Conservation (phyloP, 1,140 invertebrate species). For the Camponotus floridanus region DNA sequence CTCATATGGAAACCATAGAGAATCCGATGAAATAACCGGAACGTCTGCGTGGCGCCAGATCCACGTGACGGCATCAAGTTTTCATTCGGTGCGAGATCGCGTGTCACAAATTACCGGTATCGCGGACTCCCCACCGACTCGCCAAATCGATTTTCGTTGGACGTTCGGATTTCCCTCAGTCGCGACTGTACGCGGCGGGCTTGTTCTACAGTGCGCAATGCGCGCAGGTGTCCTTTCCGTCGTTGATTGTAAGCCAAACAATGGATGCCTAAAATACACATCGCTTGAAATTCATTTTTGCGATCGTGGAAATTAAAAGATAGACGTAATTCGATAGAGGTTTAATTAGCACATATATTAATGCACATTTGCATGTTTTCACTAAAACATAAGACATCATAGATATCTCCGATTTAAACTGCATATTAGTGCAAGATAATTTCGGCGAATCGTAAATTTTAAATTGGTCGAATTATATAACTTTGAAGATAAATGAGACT, state of each 20-base stretch:
- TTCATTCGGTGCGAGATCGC: slow-evolving; percentile 81
- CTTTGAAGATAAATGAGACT: not conserved
- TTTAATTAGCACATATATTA: slow-evolving; percentile 27
- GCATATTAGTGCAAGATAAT: not conserved
- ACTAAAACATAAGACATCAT: not conserved
- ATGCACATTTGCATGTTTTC: slow-evolving; percentile 17
- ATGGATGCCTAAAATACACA: slow-evolving; percentile 54
- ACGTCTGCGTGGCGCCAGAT: slow-evolving; percentile 71
- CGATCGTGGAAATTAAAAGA: slow-evolving; percentile 53
- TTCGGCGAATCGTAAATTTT: not conserved
- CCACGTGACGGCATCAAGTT: slow-evolving; percentile 81
- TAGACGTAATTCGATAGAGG: not conserved
- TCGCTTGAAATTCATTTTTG: slow-evolving; percentile 44
- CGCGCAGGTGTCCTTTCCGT: slow-evolving; percentile 31
- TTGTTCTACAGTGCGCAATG: slow-evolving; percentile 19
- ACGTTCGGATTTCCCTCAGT: slow-evolving; percentile 64
- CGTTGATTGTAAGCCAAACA: slow-evolving; percentile 68
- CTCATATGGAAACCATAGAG: slow-evolving; percentile 40
- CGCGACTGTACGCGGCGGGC: not conserved
- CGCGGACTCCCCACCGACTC: slow-evolving; percentile 52
- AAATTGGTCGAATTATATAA: not conserved
- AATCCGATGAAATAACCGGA: slow-evolving; percentile 69
- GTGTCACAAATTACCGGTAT: slow-evolving; percentile 84
- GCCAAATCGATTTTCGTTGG: slow-evolving; percentile 82
- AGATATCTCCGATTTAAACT: not conserved